These are phyloP conservation scores for Melanotaenia trifasciata DNA, from an alignment of 2,797 vertebrate species.

Conservation along the genomic window DNA sequence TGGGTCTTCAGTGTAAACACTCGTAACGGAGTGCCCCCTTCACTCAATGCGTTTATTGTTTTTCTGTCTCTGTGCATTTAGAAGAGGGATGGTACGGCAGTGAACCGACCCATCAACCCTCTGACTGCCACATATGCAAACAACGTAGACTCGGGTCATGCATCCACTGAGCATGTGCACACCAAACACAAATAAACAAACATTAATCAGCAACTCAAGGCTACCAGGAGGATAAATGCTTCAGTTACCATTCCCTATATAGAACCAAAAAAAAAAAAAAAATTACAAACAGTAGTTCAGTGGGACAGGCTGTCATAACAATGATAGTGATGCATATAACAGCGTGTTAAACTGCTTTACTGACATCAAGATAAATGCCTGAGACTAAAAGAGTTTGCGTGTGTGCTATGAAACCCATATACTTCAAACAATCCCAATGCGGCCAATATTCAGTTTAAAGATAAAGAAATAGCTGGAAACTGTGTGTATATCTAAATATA, in stretches of 20 bases:
- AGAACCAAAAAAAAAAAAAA: not conserved
- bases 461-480: constrained; percentile 44
- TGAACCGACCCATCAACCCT: constrained; percentile 56
- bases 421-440: constrained; percentile 43
- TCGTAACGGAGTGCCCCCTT: constrained; percentile 29
- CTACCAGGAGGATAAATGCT: constrained; percentile 39
- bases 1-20: constrained; percentile 41
- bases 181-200: constrained; percentile 57
- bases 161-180: constrained; percentile 34
- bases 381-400: constrained; percentile 18
- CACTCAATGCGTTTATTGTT: constrained; percentile 70
- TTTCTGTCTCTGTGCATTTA: constrained; percentile 68
- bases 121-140: constrained; percentile 48
- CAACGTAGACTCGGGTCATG: constrained; percentile 17
- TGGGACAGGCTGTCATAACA: constrained; percentile 7
- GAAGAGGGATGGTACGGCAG: constrained; percentile 32
- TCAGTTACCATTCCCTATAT: constrained; percentile 12
- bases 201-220: constrained; percentile 46
- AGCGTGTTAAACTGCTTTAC: constrained; percentile 15
- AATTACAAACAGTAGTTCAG: constrained; percentile 16
- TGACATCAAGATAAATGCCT: constrained; percentile 52
- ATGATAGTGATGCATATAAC: constrained; percentile 16
- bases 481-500: constrained; percentile 62
- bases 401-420: constrained; percentile 28
- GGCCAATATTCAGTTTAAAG: constrained; percentile 53